phyloP scores from a whole-genome alignment of 2,888 invertebrate genomes.

The Himalopsyche kuldschensis region DNA sequence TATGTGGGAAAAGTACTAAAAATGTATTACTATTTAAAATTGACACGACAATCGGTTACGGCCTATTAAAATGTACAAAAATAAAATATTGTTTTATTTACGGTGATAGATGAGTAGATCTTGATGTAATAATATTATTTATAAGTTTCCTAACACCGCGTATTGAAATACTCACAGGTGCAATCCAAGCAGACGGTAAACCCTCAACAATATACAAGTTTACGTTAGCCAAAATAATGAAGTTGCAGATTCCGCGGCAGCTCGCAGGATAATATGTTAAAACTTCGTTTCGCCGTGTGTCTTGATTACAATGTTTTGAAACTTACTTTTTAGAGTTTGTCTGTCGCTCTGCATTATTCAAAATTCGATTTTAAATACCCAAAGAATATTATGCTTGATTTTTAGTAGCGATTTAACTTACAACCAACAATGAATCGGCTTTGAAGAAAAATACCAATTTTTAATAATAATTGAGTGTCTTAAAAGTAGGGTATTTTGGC shows the following conservation, averaged over 20 bases:
- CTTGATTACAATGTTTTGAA: neutral
- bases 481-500: too few species aligned
- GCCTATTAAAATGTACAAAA: too few species aligned
- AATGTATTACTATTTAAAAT: too few species aligned
- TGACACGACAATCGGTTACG: too few species aligned
- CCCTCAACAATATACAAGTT: neutral
- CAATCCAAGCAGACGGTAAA: neutral
- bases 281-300: neutral
- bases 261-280: neutral
- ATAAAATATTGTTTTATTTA: too few species aligned
- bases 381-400: too few species aligned
- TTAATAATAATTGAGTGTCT: too few species aligned
- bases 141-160: neutral
- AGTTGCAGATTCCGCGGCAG: neutral
- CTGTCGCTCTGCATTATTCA: neutral
- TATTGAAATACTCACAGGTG: neutral
- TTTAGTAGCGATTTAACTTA: too few species aligned
- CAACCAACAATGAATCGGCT: too few species aligned
- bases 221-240: neutral
- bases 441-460: too few species aligned
- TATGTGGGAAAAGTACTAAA: too few species aligned
- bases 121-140: neutral
- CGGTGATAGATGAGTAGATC: too few species aligned
- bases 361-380: neutral
- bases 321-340: neutral